Conservation (phyloP, 2,888 invertebrate genomes). For the Ennomos quercinarius region DNA sequence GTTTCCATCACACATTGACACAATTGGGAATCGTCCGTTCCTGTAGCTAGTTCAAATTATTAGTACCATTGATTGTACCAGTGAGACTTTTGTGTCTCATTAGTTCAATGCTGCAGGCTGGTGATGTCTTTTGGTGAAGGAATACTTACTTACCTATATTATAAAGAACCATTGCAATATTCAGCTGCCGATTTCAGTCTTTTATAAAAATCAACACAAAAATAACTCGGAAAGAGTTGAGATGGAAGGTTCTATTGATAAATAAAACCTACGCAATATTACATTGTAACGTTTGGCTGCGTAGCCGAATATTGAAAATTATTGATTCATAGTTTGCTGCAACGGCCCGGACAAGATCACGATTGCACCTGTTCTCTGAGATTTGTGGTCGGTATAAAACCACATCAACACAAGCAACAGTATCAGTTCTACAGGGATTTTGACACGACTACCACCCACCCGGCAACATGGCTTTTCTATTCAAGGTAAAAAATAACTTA, state of each 20-base stretch:
- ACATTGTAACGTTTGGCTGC: slow-evolving; percentile 62
- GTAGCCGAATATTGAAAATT: slow-evolving; percentile 78
- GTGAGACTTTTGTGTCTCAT: no score
- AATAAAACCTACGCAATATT: slow-evolving; percentile 62
- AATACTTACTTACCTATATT: no score
- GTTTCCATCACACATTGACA: no score
- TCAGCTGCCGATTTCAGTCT: no score
- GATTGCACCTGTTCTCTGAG: slow-evolving; percentile 73
- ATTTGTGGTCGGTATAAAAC: slow-evolving; percentile 75
- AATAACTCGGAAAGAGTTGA: slow-evolving; percentile 3
- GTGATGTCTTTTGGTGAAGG: no score
- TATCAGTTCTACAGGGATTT: slow-evolving; percentile 70
- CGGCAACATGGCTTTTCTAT: slow-evolving; percentile 68
- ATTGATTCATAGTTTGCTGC: slow-evolving; percentile 82
- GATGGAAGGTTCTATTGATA: slow-evolving; percentile 27
- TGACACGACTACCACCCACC: slow-evolving; percentile 47
- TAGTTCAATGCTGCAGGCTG: no score
- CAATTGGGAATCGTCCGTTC: no score
- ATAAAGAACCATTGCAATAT: no score
- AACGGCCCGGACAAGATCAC: slow-evolving; percentile 68
- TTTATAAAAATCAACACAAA: slow-evolving; percentile 24
- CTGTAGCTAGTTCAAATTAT: no score
- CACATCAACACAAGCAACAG: slow-evolving; percentile 56
- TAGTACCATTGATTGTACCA: no score
- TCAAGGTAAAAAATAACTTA: slow-evolving; percentile 61